Evolutionary conservation across 2,113 vertebrate genomes (phyloP).

Genomic region (Dipodomys spectabilis): DNA sequence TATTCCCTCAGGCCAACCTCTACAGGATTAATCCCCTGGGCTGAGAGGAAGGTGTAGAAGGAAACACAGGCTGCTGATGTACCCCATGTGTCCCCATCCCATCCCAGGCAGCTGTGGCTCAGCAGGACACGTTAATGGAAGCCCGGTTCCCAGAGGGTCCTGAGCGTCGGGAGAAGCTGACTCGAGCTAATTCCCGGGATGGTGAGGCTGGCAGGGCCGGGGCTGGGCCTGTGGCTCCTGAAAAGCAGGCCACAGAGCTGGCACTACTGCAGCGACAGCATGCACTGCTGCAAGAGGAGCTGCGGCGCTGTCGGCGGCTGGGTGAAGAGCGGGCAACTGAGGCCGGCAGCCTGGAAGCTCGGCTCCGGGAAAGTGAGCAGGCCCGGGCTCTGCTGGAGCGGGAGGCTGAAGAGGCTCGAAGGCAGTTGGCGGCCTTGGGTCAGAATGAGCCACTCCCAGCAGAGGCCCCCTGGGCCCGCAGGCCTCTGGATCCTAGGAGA

Average conservation of each 20-base stretch:
- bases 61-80: neutral
- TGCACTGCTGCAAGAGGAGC: slow-evolving; percentile 92
- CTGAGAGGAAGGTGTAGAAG: neutral
- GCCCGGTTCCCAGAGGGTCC: slow-evolving; percentile 85
- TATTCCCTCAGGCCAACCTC: neutral
- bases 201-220: neutral
- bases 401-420: slow-evolving; percentile 88
- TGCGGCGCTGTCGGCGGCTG: slow-evolving; percentile 87
- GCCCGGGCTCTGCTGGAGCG: slow-evolving; percentile 85
- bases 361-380: slow-evolving; percentile 91
- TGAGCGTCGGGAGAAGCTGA: slow-evolving; percentile 78
- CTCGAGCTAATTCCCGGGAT: slow-evolving; percentile 85
- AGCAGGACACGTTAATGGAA: slow-evolving; percentile 93
- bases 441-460: slow-evolving; percentile 68
- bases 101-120: slow-evolving; percentile 89
- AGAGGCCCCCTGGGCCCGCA: slow-evolving; percentile 71
- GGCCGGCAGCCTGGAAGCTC: slow-evolving; percentile 84
- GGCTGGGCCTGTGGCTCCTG: slow-evolving; percentile 55
- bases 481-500: slow-evolving; percentile 80
- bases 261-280: slow-evolving; percentile 92
- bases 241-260: slow-evolving; percentile 87
- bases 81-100: neutral
- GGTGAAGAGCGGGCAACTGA: slow-evolving; percentile 83
- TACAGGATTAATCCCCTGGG: neutral
- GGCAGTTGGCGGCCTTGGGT: slow-evolving; percentile 85